Evolutionary conservation across 1,140 invertebrate species (phyloP).

Genomic region (Charaxes varanes): DNA sequence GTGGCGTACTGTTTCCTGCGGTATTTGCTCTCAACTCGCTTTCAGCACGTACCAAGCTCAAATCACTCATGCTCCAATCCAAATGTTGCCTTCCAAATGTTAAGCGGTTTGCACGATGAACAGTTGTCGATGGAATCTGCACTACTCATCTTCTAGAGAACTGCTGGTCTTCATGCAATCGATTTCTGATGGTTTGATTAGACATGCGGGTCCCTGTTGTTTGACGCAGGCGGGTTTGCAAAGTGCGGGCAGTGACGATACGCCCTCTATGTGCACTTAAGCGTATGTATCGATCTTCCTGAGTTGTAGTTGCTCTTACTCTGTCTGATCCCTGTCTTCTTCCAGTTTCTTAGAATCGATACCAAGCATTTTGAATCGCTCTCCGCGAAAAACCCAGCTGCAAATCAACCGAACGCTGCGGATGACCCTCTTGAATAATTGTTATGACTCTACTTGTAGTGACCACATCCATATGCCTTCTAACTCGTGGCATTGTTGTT

Average conservation of each 20-base stretch:
- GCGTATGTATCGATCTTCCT: conserved; percentile 20
- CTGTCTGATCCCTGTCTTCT: conserved; percentile 20
- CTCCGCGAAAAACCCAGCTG: conserved; percentile 15
- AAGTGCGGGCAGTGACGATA: conserved; percentile 7
- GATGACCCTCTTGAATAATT: conserved; percentile 6
- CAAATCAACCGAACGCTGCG: conserved; percentile 13
- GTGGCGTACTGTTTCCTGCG: no score
- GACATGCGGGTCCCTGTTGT: conserved; percentile 8
- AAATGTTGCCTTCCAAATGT: conserved; percentile 23
- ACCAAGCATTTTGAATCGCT: conserved; percentile 14
- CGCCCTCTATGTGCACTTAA: conserved; percentile 20
- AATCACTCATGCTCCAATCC: conserved; percentile 20
- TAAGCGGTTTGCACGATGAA: conserved; percentile 13
- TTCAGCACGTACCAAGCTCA: no score
- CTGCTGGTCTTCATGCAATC: conserved; percentile 12
- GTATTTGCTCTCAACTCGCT: no score
- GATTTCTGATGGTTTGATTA: conserved; percentile 10
- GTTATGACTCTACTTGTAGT: conserved; percentile 1
- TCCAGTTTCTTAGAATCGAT: conserved; percentile 12
- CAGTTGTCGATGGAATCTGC: conserved; percentile 5
- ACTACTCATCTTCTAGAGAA: conserved; percentile 8
- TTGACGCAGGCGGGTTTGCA: conserved; percentile 14
- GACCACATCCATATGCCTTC: conserved; percentile 2
- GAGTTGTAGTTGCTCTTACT: conserved; percentile 14
- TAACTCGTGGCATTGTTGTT: conserved; percentile 1